A percentile compares a stretch with the other conserved stretches of the same genome.
Conservation (phyloP, 2,113 vertebrate species). For the Cololabis saira region DNA sequence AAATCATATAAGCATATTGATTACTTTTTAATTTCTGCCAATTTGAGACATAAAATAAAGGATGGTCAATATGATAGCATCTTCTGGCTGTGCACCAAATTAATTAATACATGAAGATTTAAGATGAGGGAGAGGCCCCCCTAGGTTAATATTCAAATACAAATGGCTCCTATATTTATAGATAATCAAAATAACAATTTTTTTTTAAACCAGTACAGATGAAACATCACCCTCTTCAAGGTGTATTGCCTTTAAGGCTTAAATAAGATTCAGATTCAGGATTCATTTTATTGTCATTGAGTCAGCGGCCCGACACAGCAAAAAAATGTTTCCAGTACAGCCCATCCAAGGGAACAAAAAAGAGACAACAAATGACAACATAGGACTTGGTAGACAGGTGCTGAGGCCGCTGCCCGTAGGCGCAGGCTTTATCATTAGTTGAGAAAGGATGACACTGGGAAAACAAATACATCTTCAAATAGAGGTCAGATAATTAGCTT, state of each 20-base stretch:
- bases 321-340: no score
- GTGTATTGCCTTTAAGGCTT: not conserved
- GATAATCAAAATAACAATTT: not conserved
- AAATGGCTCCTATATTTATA: not conserved
- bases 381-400: no score
- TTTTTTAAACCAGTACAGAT: no score
- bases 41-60: not conserved
- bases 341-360: no score
- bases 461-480: no score
- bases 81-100: not conserved
- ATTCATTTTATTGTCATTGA: no score
- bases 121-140: not conserved
- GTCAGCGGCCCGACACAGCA: no score
- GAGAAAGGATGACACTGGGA: no score
- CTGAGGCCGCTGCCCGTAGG: no score
- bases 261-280: no score
- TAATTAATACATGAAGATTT: not conserved
- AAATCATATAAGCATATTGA: not conserved
- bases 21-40: not conserved
- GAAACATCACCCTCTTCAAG: not conserved
- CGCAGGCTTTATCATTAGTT: no score
- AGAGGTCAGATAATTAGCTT: conserved; percentile 1
- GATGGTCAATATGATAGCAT: not conserved
- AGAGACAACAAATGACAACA: no score
- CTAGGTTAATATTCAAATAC: not conserved